Evolutionary conservation across 1,140 invertebrate species (phyloP), one percentile per base, ranked within the genome.

Genomic region (Ceratosolen fusciceps): DNA sequence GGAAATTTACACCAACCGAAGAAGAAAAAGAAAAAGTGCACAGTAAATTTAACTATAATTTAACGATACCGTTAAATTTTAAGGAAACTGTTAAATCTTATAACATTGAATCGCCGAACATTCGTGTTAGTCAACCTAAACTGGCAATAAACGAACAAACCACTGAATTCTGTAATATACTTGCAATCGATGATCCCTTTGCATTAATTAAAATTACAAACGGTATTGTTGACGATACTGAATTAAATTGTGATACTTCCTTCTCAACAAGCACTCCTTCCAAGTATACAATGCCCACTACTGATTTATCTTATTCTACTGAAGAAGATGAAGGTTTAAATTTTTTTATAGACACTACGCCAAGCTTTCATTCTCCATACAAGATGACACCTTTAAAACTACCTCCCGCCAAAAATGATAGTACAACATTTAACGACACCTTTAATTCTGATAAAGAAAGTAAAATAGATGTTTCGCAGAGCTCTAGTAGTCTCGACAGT

Each of bases 121-220:
- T 71, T 31, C 81, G 81, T 60, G 90, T 90, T 72, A 87, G 88
- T 0, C 83, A 85, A 70, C 82, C 85, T 29, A 82, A 24, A 78
- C 90, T 93, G 0, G 88, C 92, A 77, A 85, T 93, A 19, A 98
- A 98, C 91, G 92, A 94, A 24, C 97, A 98, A 88, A 98, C 96
- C 9, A 92, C 92, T 10, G 85, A 92, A 56, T 93, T 99, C 73
- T 98, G 97, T 90, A 91, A 94, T n/a, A 93, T 91, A 86, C 88
- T 99, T 24, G 92, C 93, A 10, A 92, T 98, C 19, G 93, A 94
- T 81, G 96, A 98, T 91, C 96, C 96, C 3, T 86, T 93, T 9
- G 88, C 87, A 26, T 85, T 94, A 39, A 2, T 90, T 12, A 83
- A 84, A 73, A 72, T 89, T 19, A 83, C 31, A 77, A 74, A 31